These are phyloP conservation scores for Trachemys scripta DNA, from an alignment of 2,113 vertebrate species.

Conservation along the genomic window DNA sequence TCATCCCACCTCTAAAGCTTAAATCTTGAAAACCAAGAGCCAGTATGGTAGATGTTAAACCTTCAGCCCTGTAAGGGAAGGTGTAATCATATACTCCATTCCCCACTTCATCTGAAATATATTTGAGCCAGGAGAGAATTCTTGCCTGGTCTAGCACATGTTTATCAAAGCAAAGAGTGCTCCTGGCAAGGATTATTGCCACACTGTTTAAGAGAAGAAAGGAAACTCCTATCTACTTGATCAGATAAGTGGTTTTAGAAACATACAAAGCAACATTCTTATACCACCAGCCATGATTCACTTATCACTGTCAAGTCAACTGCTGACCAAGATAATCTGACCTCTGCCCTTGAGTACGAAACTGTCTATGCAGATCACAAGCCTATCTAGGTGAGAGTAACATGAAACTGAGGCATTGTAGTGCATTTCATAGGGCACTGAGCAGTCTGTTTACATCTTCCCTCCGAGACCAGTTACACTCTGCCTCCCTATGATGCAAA, in stretches of 20 bases:
- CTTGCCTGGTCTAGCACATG: no score
- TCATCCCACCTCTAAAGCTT: not conserved
- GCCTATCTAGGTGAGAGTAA: not conserved
- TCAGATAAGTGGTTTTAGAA: not conserved
- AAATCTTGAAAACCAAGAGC: not conserved
- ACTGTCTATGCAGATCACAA: not conserved
- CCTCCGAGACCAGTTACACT: not conserved
- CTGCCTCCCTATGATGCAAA: not conserved
- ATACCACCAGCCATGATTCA: not conserved
- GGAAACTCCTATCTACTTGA: not conserved
- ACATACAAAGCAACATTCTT: not conserved
- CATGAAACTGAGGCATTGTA: not conserved
- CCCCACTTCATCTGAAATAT: not conserved
- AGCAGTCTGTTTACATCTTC: not conserved
- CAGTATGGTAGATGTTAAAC: not conserved
- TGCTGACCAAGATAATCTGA: not conserved
- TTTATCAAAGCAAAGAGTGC: not conserved
- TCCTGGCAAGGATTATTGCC: not conserved
- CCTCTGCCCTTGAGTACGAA: not conserved
- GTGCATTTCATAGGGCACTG: not conserved
- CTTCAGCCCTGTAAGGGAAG: not conserved
- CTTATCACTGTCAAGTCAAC: not conserved
- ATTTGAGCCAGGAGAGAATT: not conserved
- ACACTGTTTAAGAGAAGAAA: not conserved
- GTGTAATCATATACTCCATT: not conserved